Conservation (phyloP, 2,888 invertebrate genomes). For the Noctua pronuba region DNA sequence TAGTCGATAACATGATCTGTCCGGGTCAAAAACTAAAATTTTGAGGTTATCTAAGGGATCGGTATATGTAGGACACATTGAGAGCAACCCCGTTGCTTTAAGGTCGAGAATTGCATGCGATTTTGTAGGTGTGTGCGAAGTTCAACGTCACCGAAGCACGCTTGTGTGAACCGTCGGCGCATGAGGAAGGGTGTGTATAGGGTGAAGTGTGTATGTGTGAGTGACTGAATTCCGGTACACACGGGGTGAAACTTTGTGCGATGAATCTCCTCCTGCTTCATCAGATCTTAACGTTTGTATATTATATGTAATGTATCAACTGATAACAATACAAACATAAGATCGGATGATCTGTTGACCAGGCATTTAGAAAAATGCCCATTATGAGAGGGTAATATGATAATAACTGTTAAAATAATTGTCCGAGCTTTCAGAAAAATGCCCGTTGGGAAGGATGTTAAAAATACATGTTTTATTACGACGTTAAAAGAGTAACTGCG, state of each 20-base stretch:
- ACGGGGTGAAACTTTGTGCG: conserved; percentile 68
- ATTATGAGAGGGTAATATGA: not conserved
- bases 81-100: conserved; percentile 76
- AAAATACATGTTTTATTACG: not conserved
- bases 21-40: conserved; percentile 80
- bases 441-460: not conserved
- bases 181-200: conserved; percentile 67
- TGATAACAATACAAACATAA: not conserved
- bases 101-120: conserved; percentile 80
- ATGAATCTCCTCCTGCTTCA: conserved; percentile 42
- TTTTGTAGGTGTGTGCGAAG: conserved; percentile 75
- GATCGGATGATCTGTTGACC: not conserved
- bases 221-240: conserved; percentile 73
- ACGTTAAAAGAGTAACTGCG: not conserved
- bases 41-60: conserved; percentile 88
- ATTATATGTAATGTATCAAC: not conserved
- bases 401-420: not conserved
- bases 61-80: conserved; percentile 86
- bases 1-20: conserved; percentile 70
- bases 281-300: not conserved
- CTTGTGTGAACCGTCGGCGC: conserved; percentile 70
- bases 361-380: not conserved
- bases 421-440: not conserved
- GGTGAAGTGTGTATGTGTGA: conserved; percentile 72
- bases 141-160: conserved; percentile 68